These are phyloP conservation scores for Tridacna gigas DNA, from an alignment of 2,888 invertebrate genomes.

Conservation along the genomic window DNA sequence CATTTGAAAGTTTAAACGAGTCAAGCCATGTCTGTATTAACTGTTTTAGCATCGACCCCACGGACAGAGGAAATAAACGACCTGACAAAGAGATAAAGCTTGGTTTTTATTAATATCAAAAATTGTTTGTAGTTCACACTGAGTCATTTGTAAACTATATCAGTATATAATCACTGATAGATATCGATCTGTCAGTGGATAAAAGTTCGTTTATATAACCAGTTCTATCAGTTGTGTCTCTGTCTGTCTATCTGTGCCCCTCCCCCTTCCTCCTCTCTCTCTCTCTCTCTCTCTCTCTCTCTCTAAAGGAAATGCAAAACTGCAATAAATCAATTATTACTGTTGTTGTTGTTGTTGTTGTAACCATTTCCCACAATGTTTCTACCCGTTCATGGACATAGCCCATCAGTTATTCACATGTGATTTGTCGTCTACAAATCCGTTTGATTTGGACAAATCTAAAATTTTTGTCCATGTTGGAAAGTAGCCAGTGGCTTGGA, in stretches of 20 bases:
- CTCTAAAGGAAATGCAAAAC: not conserved
- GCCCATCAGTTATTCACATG: not conserved
- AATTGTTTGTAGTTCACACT: too few relatives aligned
- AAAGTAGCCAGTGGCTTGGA: not conserved
- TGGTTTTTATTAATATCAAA: too few relatives aligned
- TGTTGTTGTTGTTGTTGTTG: not conserved
- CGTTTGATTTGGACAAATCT: not conserved
- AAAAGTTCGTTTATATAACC: not conserved
- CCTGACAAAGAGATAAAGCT: too few relatives aligned
- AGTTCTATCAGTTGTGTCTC: not conserved
- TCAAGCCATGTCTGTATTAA: too few relatives aligned
- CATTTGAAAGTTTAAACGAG: too few relatives aligned
- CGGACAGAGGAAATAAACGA: too few relatives aligned
- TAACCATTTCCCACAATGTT: not conserved
- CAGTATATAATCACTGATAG: too few relatives aligned
- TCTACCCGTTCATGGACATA: not conserved
- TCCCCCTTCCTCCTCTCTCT: not conserved
- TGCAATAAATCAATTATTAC: not conserved
- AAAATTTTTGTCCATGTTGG: not conserved
- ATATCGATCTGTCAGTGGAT: too few relatives aligned
- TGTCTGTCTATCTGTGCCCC: too few relatives aligned
- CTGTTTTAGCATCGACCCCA: too few relatives aligned
- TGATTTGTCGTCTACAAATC: not conserved
- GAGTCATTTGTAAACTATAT: too few relatives aligned
- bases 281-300: not conserved